A percentile compares a stretch with the other conserved stretches of the same genome.
These are phyloP conservation scores for Drosophila burlai DNA, from an alignment of 1,140 invertebrate genomes.

Conservation along the genomic window DNA sequence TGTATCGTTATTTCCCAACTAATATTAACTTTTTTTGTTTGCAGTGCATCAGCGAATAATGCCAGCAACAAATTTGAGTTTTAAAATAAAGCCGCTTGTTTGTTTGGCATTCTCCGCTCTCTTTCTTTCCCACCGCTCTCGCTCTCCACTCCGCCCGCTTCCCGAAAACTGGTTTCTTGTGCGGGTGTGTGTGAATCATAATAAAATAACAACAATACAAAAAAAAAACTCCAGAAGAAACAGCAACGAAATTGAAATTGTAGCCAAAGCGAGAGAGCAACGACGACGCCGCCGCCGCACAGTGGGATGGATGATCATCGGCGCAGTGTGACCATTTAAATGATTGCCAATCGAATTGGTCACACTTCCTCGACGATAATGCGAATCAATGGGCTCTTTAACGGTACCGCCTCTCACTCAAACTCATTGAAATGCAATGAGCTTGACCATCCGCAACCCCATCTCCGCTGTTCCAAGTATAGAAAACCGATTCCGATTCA, in stretches of 20 bases:
- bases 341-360: constrained; percentile 32
- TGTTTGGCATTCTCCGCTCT: constrained; percentile 48
- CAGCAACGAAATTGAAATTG: constrained; percentile 79
- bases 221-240: constrained; percentile 24
- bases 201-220: constrained; percentile 56
- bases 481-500: constrained; percentile 47
- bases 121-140: constrained; percentile 3
- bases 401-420: constrained; percentile 23
- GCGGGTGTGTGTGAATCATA: constrained; percentile 75
- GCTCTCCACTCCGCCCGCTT: not conserved
- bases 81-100: constrained; percentile 65
- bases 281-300: constrained; percentile 31
- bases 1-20: not conserved
- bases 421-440: constrained; percentile 47
- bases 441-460: constrained; percentile 6
- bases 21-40: not conserved
- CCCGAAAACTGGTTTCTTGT: constrained; percentile 46
- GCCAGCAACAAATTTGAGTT: constrained; percentile 62
- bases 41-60: constrained; percentile 45
- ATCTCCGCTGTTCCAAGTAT: constrained; percentile 32
- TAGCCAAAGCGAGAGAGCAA: constrained; percentile 43
- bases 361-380: constrained; percentile 23
- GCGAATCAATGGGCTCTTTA: constrained; percentile 37
- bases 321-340: constrained; percentile 17
- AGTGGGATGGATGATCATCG: constrained; percentile 34